A percentile compares a stretch with the other conserved stretches of the same genome.
phyloP scores from a whole-genome alignment of 2,888 invertebrate species.

The Rotaria magnacalcarata region DNA sequence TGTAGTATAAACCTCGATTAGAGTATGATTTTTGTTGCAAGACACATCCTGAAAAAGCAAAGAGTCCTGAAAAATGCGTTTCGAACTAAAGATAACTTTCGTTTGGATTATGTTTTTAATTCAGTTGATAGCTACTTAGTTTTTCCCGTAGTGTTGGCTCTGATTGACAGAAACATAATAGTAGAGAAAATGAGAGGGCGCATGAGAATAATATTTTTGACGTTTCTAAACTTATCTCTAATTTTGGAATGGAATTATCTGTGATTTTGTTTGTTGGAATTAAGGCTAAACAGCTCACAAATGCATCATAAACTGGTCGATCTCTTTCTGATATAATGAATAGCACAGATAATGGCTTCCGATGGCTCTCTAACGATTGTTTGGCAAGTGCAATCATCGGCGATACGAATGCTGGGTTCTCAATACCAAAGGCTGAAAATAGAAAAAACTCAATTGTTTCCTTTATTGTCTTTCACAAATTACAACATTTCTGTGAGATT shows the following conservation, averaged over 20 bases:
- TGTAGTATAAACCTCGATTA: too few species aligned
- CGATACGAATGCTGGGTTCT: not conserved
- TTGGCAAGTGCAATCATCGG: not conserved
- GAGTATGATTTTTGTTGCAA: not conserved
- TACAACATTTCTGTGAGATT: not conserved
- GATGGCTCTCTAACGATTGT: not conserved
- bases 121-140: not conserved
- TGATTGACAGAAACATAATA: not conserved
- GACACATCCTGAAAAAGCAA: too few species aligned
- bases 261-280: not conserved
- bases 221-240: not conserved
- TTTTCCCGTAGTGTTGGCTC: not conserved
- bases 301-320: not conserved
- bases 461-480: not conserved
- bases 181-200: not conserved
- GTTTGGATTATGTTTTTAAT: not conserved
- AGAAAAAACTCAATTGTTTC: not conserved
- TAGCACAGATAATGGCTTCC: not conserved
- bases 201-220: not conserved
- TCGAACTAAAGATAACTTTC: not conserved
- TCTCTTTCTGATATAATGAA: not conserved
- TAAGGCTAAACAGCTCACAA: not conserved
- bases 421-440: not conserved
- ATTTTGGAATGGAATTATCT: not conserved
- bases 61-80: not conserved